Percentiles rank a stretch among this genome's conserved stretches.
phyloP scores from a whole-genome alignment of 2,113 vertebrate species.

The Ifrita kowaldi region DNA sequence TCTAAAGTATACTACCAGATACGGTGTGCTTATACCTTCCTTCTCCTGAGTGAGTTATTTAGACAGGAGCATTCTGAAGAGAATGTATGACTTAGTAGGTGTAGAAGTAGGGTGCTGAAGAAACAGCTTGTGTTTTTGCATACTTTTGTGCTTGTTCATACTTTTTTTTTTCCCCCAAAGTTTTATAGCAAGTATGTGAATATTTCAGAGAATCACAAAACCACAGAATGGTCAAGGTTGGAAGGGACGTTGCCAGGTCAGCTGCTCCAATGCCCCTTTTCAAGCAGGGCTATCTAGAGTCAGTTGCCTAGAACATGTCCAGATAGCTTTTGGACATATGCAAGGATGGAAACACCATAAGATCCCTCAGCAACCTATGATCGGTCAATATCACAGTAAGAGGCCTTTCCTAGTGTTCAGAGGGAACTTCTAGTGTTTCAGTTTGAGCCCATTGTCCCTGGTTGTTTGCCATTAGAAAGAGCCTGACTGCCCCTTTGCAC shows the following conservation, averaged over 20 bases:
- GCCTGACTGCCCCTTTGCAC: not conserved
- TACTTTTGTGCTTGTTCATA: not conserved
- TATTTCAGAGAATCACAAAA: not conserved
- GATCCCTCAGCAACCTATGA: not conserved
- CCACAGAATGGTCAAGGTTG: not conserved
- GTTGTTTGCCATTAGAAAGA: not conserved
- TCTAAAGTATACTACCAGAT: not conserved
- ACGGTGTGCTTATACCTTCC: not conserved
- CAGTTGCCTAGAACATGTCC: not conserved
- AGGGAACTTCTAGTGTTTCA: not conserved
- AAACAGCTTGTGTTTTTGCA: not conserved
- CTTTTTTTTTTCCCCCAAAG: not conserved
- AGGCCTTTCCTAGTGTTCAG: not conserved
- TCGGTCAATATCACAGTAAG: not conserved
- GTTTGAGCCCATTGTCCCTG: not conserved
- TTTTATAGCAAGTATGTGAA: not conserved
- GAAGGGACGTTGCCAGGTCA: not conserved
- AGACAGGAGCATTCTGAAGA: not conserved
- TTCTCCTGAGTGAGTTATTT: not conserved
- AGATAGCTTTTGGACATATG: not conserved
- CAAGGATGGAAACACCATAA: not conserved
- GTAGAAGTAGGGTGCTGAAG: not conserved
- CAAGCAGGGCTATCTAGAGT: not conserved
- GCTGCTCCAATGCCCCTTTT: accelerated
- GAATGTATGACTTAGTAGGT: not conserved